Evolutionary conservation across 2,113 vertebrate species (phyloP), one percentile per base, ranked within the genome.

Genomic region (Ceyx melanurus): DNA sequence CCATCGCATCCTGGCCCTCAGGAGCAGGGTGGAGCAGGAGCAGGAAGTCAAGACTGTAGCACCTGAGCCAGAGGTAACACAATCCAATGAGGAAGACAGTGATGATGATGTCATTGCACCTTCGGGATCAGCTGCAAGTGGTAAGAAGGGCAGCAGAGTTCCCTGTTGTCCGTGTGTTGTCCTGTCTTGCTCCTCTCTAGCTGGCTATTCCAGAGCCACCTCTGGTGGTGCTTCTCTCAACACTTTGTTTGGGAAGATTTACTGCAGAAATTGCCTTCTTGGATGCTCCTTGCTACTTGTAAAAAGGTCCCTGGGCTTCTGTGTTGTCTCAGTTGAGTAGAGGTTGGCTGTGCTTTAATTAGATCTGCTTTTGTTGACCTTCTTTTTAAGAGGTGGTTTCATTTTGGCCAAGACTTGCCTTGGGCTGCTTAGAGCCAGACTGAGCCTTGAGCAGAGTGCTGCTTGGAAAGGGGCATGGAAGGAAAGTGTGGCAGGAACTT

Each of bases 1-100:
- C 96, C 99, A 99, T 92, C 98, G 99, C 22, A 99, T 99, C 97
- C 95, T 99, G 92, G 99, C 99, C 53, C 96, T 99, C 82, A 97
- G 99, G 93, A 99, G 99, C 91, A 97, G 97, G 7, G 98, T 97
- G 22, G 99, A 99, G 26, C 99, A 99, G 86, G 99, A 99, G 72
- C 94, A 98, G 1, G 99, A 99, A 83, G 74, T 97, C 64, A 98
- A 98, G 70, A 72, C 67, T 3, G 92, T 97, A 3, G 90, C 89
- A 21, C 98, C 98, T 0, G 98, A 98, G 62, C 97, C 98, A 0
- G 98, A 98, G 83, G 98, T 99, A 43, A 97, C 99, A 0, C 98
- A 98, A 45, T 98, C 98, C 48, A 98, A 98, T 2, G 99, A 99
- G 96, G 99, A 99, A 18, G 99, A 99, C 94, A 99, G 99, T 29